These are phyloP conservation scores for Cheilosia urbana DNA, from an alignment of 2,888 invertebrate species.

Conservation along the genomic window DNA sequence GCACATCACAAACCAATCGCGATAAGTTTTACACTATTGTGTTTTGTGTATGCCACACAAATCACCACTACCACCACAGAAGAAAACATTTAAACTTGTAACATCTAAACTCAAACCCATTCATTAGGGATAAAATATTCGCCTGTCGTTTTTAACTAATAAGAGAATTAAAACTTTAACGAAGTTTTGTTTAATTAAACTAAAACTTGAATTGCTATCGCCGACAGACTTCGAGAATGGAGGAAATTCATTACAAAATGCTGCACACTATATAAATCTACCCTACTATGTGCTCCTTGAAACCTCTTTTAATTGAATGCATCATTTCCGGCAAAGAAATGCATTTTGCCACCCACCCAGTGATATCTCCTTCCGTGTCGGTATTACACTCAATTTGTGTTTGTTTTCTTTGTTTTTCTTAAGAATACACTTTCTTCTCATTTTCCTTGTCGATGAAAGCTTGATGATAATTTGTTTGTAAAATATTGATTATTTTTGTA, in stretches of 20 bases:
- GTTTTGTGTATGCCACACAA: too few relatives aligned
- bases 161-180: conserved; percentile 33
- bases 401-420: conserved; percentile 2
- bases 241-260: conserved; percentile 19
- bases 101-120: background rate
- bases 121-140: conserved; percentile 4
- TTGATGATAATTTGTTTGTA: background rate
- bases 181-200: conserved; percentile 48
- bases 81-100: too few relatives aligned
- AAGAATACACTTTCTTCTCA: background rate
- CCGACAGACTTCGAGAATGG: background rate
- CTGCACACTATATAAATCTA: background rate
- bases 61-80: too few relatives aligned
- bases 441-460: background rate
- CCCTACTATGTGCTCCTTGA: conserved; percentile 3
- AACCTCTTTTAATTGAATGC: conserved; percentile 59
- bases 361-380: conserved; percentile 21
- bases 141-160: conserved; percentile 23
- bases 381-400: conserved; percentile 18
- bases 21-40: too few relatives aligned
- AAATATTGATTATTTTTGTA: too few relatives aligned
- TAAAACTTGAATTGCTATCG: conserved; percentile 13
- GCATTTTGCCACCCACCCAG: conserved; percentile 31
- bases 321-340: conserved; percentile 54
- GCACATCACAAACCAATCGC: too few relatives aligned